Percentiles rank a stretch among this genome's conserved stretches.
These are phyloP conservation scores for Ochropleura leucogaster DNA, from an alignment of 2,888 invertebrate genomes.

Conservation along the genomic window DNA sequence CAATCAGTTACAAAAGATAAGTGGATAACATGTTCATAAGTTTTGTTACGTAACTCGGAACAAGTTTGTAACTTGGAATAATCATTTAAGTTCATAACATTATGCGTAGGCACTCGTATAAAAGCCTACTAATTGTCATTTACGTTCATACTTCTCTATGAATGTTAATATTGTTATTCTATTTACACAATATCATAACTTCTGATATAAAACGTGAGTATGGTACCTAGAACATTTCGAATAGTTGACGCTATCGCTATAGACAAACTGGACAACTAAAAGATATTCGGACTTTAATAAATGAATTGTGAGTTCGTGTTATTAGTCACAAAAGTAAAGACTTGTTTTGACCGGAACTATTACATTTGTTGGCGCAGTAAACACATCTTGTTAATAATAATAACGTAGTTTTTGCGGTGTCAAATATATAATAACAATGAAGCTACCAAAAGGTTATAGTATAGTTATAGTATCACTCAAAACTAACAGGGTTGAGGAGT, in stretches of 20 bases:
- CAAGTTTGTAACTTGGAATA: conserved; percentile 29
- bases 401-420: background rate
- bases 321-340: background rate
- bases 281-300: background rate
- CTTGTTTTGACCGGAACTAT: conserved; percentile 3
- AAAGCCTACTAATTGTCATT: conserved; percentile 7
- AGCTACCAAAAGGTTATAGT: background rate
- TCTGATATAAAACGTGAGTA: conserved; percentile 1
- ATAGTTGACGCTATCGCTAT: background rate
- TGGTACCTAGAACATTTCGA: background rate
- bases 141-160: conserved; percentile 2
- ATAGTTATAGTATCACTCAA: background rate
- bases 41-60: conserved; percentile 16
- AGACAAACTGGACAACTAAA: background rate
- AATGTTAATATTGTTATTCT: conserved; percentile 21
- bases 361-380: conserved; percentile 6
- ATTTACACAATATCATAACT: conserved; percentile 5
- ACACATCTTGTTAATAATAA: background rate
- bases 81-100: conserved; percentile 19
- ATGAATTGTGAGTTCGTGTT: background rate
- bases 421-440: background rate
- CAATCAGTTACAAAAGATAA: conserved; percentile 30
- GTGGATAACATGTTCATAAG: conserved; percentile 10
- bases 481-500: background rate
- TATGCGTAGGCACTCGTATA: conserved; percentile 13